Conservation (phyloP, 1,140 invertebrate species). For the Liolophura sinensis region DNA sequence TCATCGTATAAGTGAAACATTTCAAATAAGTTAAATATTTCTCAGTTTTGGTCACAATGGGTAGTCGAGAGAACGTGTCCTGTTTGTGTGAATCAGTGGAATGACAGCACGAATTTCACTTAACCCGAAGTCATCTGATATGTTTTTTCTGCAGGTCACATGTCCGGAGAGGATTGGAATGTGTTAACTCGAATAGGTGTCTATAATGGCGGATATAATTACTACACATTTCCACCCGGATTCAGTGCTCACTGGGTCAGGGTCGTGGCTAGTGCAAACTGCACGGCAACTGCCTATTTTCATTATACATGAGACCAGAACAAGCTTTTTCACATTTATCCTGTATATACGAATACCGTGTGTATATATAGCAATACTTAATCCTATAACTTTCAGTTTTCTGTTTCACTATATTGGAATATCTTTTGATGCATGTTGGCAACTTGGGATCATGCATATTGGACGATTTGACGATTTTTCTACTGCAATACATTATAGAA, state of each 20-base stretch:
- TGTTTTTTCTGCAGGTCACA: constrained; percentile 17
- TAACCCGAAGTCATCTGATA: background rate
- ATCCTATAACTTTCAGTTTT: too few relatives aligned
- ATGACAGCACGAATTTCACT: too few relatives aligned
- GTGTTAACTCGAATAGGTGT: background rate
- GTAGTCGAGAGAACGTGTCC: background rate
- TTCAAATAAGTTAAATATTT: background rate
- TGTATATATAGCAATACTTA: too few relatives aligned
- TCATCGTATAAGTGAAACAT: background rate
- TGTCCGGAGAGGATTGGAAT: constrained; percentile 16
- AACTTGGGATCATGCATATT: too few relatives aligned
- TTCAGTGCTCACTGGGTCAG: constrained; percentile 31
- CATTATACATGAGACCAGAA: constrained; percentile 20
- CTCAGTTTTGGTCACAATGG: background rate
- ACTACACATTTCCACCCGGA: constrained; percentile 16
- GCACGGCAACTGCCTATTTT: constrained; percentile 23
- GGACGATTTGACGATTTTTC: too few relatives aligned
- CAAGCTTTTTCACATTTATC: too few relatives aligned
- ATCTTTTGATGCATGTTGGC: too few relatives aligned
- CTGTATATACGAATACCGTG: too few relatives aligned
- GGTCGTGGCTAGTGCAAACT: constrained; percentile 4
- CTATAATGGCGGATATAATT: background rate
- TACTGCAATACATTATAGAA: too few relatives aligned
- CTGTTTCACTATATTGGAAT: too few relatives aligned
- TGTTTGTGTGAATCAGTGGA: background rate